These are phyloP conservation scores for Metellina segmentata DNA, from an alignment of 2,888 invertebrate species.

Conservation along the genomic window DNA sequence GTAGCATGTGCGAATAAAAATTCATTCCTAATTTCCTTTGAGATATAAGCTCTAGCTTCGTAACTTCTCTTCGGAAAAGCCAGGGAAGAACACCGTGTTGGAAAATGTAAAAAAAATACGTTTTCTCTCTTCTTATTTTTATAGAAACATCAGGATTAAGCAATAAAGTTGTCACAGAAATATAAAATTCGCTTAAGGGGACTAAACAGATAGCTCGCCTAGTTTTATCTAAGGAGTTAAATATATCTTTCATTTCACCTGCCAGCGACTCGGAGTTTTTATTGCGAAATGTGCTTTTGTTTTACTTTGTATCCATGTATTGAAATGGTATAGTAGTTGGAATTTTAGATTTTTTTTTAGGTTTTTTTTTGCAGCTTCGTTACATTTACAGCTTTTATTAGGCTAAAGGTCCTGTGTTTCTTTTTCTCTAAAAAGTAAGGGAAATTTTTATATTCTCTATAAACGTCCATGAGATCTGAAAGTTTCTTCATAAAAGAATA, in stretches of 20 bases:
- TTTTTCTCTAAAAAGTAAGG: too few relatives aligned
- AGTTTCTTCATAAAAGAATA: too few relatives aligned
- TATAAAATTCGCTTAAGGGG: neutral
- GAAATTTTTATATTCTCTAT: too few relatives aligned
- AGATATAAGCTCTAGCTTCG: neutral
- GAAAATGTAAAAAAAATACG: neutral
- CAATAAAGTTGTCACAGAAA: constrained; percentile 24
- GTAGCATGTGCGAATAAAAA: constrained; percentile 5
- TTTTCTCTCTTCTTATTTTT: neutral
- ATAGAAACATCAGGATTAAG: constrained; percentile 2
- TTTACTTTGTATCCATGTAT: neutral
- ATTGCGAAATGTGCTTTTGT: neutral
- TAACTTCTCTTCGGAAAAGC: neutral
- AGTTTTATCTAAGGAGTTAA: neutral
- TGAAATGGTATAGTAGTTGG: too few relatives aligned
- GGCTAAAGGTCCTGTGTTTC: too few relatives aligned
- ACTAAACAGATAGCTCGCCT: neutral
- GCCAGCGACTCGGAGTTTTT: neutral
- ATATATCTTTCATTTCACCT: neutral
- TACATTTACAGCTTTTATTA: too few relatives aligned
- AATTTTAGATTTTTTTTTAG: too few relatives aligned
- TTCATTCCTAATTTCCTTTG: constrained; percentile 11
- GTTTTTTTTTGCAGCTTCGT: too few relatives aligned
- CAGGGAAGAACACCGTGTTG: neutral
- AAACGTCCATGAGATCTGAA: too few relatives aligned